Percentiles rank a stretch among this genome's conserved stretches.
Evolutionary conservation across 30 jellyfish, hydroid and myxozoan genomes (phyloP).

Genomic region (Sanderia malayensis): DNA sequence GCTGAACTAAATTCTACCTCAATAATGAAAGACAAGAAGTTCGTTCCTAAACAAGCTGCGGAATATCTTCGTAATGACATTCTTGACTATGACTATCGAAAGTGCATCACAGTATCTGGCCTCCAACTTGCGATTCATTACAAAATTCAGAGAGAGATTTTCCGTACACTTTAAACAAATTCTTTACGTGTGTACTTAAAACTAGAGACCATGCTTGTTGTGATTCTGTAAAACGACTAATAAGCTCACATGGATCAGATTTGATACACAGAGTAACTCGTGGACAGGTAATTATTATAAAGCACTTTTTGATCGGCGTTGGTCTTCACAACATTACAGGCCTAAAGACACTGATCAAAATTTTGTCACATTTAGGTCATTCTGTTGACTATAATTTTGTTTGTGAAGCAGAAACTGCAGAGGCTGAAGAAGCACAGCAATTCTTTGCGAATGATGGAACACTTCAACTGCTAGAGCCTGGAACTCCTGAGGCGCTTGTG

Average conservation of each 20-base stretch:
- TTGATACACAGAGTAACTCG: background rate
- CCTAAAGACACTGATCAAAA: background rate
- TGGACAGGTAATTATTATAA: background rate
- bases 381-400: background rate
- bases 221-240: background rate
- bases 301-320: background rate
- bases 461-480: background rate
- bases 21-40: background rate
- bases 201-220: background rate
- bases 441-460: too few relatives aligned
- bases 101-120: too few relatives aligned
- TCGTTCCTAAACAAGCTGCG: background rate
- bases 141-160: background rate
- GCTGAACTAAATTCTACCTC: background rate
- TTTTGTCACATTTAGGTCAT: slow-evolving; percentile 10
- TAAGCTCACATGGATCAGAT: background rate
- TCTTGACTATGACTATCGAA: background rate
- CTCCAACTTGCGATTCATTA: background rate
- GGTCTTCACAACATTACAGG: background rate
- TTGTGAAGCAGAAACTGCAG: slow-evolving; percentile 22
- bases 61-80: background rate
- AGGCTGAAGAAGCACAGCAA: slow-evolving; percentile 1
- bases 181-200: background rate
- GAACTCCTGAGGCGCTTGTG: background rate
- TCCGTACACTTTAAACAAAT: background rate